Percentiles rank a stretch among this genome's conserved stretches.
Evolutionary conservation across 2,888 invertebrate species (phyloP).

Genomic region (Meloe dianella): DNA sequence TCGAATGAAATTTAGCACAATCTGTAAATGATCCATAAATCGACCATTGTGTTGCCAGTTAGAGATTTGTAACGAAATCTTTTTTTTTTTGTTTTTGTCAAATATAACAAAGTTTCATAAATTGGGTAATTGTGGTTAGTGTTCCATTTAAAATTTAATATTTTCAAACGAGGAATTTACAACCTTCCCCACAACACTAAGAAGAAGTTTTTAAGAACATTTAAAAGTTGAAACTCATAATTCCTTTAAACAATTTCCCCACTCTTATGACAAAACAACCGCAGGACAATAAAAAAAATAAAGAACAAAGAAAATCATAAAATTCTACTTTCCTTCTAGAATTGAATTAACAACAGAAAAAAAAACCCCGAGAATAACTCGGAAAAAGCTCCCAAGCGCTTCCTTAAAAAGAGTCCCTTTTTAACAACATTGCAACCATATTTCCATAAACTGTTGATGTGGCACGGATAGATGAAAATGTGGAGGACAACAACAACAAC

Average conservation of each 20-base stretch:
- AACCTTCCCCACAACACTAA: neutral
- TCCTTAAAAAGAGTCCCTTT: neutral
- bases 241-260: conserved; percentile 4
- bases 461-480: neutral
- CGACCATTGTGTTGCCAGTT: neutral
- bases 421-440: neutral
- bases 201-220: neutral
- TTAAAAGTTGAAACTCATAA: neutral
- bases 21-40: conserved; percentile 9
- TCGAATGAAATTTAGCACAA: neutral
- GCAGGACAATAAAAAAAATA: neutral
- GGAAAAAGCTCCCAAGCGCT: neutral
- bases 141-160: conserved; percentile 14
- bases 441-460: conserved; percentile 13
- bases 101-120: conserved; percentile 14
- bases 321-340: conserved; percentile 12
- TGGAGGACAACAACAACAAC: too few species aligned
- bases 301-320: neutral
- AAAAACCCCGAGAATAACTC: neutral
- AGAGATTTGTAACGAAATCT: too few species aligned
- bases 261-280: neutral
- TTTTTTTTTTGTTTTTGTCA: too few species aligned
- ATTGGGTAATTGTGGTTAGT: conserved; percentile 19
- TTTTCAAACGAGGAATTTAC: neutral
- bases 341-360: conserved; percentile 13